These are phyloP conservation scores for Sapajus apella DNA, from an alignment of 2,113 vertebrate genomes.

Conservation along the genomic window DNA sequence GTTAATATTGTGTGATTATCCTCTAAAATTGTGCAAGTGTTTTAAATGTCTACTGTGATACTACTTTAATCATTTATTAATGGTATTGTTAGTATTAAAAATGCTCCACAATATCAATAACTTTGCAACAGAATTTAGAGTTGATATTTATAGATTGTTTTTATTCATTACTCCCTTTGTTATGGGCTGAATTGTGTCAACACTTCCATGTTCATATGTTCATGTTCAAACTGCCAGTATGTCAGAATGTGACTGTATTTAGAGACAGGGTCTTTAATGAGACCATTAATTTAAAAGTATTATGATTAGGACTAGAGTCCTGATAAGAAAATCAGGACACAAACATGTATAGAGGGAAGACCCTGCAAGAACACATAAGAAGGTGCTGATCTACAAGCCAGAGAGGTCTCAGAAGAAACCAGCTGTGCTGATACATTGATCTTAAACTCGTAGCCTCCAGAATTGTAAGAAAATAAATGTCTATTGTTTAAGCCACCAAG, in stretches of 20 bases:
- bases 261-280: not conserved
- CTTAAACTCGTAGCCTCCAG: not conserved
- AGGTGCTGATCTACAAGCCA: not conserved
- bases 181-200: not conserved
- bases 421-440: not conserved
- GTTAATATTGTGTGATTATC: not conserved
- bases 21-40: not conserved
- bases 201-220: not conserved
- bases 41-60: not conserved
- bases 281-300: not conserved
- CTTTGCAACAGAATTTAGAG: not conserved
- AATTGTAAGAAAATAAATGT: not conserved
- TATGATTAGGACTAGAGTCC: not conserved
- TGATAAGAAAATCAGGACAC: not conserved
- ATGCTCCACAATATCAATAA: not conserved
- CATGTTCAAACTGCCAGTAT: not conserved
- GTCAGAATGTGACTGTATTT: not conserved
- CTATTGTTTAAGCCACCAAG: not conserved
- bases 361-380: not conserved
- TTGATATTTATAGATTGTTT: not conserved
- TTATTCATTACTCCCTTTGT: not conserved
- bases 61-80: not conserved
- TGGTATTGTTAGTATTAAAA: not conserved
- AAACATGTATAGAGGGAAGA: not conserved
- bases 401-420: not conserved